These are phyloP conservation scores for Cosmopolites sordidus DNA, from an alignment of 2,888 invertebrate species.

Conservation along the genomic window DNA sequence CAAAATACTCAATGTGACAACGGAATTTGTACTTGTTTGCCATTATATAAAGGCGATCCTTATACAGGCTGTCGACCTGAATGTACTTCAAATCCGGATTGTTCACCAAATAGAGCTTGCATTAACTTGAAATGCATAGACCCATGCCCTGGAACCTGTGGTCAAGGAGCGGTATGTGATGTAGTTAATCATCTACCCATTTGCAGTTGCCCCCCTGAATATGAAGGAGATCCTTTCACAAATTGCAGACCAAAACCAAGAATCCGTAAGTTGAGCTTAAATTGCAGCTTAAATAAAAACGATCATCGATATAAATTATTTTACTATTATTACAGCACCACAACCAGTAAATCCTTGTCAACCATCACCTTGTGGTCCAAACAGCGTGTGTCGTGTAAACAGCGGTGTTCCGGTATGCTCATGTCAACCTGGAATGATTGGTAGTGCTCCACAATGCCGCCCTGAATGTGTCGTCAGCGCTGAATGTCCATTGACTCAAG, in stretches of 20 bases:
- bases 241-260: slow-evolving; percentile 46
- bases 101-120: slow-evolving; percentile 70
- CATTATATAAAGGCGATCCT: slow-evolving; percentile 70
- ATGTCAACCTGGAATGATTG: slow-evolving; percentile 66
- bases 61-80: slow-evolving; percentile 73
- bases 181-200: slow-evolving; percentile 80
- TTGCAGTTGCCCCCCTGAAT: slow-evolving; percentile 68
- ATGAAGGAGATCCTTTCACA: slow-evolving; percentile 75
- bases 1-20: slow-evolving; percentile 68
- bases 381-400: slow-evolving; percentile 60
- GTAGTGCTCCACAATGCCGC: slow-evolving; percentile 71
- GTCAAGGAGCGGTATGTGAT: slow-evolving; percentile 71
- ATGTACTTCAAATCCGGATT: slow-evolving; percentile 77
- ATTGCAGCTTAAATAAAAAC: not conserved
- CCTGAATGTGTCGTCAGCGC: slow-evolving; percentile 77
- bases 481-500: slow-evolving; percentile 70
- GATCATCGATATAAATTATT: not conserved
- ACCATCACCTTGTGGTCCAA: slow-evolving; percentile 69
- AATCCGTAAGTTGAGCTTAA: slow-evolving; percentile 34
- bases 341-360: slow-evolving; percentile 59
- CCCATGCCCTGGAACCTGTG: slow-evolving; percentile 77
- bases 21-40: slow-evolving; percentile 69
- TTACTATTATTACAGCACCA: slow-evolving; percentile 9
- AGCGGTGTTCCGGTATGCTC: slow-evolving; percentile 60
- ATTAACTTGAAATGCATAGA: slow-evolving; percentile 71